Evolutionary conservation across 35 echinoderm and acorn worm species (phyloP).

Genomic region (Ophioderma brevispina): DNA sequence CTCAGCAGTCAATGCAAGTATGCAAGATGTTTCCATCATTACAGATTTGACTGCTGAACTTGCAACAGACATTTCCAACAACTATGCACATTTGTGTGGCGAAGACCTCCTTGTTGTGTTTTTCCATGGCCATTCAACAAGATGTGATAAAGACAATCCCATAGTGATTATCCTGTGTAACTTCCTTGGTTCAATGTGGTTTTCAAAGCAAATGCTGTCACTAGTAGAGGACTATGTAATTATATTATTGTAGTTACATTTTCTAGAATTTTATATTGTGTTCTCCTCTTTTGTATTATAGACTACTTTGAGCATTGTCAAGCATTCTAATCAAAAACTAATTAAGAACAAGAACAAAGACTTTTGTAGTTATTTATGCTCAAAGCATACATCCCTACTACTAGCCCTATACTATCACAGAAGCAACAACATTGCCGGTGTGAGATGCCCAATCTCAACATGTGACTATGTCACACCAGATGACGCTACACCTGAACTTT

Average conservation of each 20-base stretch:
- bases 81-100: too few species aligned
- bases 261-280: neutral
- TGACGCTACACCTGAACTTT: neutral
- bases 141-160: too few species aligned
- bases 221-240: neutral
- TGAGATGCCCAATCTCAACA: neutral
- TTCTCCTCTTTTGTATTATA: neutral
- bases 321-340: neutral
- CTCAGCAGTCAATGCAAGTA: too few species aligned
- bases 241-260: neutral
- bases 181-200: too few species aligned
- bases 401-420: neutral
- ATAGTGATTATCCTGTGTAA: too few species aligned
- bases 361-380: neutral
- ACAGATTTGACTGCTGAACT: too few species aligned
- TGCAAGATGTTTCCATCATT: too few species aligned
- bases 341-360: neutral
- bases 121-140: too few species aligned
- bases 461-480: neutral
- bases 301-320: too few species aligned
- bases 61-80: too few species aligned
- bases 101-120: too few species aligned
- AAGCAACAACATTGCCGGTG: neutral
- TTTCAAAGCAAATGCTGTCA: too few species aligned
- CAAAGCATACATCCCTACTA: neutral